Evolutionary conservation across 2,797 vertebrate species (phyloP).

Genomic region (Erpetoichthys calabaricus): DNA sequence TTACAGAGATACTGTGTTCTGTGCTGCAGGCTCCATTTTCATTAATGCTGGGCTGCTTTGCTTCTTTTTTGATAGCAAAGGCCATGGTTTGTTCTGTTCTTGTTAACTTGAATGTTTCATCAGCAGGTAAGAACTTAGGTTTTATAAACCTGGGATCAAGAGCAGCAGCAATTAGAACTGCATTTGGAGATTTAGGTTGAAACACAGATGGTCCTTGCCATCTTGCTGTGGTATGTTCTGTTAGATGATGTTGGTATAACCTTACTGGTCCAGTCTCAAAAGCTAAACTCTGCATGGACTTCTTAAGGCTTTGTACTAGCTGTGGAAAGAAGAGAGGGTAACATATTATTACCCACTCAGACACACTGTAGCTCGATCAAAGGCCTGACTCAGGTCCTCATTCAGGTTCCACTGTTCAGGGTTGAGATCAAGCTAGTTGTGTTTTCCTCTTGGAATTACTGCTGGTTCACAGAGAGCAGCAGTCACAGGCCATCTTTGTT

Average conservation of each 20-base stretch:
- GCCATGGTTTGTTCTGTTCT: no score
- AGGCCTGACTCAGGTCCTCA: no score
- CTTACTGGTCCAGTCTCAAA: conserved; percentile 16
- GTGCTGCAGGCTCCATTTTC: no score
- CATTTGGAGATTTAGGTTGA: conserved; percentile 16
- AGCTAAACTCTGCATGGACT: conserved; percentile 6
- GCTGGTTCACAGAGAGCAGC: no score
- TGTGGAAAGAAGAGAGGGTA: conserved; percentile 18
- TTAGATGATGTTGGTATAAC: conserved; percentile 10
- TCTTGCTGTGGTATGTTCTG: conserved; percentile 17
- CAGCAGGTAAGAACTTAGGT: no score
- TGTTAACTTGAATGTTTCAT: no score
- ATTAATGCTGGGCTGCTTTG: no score
- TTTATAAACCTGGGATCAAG: conserved; percentile 20
- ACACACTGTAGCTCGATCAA: conserved; percentile 18
- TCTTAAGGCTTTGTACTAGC: conserved; percentile 15
- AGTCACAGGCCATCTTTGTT: conserved; percentile 24
- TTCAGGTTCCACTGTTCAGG: conserved; percentile 22
- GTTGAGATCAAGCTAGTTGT: conserved; percentile 19
- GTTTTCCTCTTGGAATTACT: conserved; percentile 16
- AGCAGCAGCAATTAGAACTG: conserved; percentile 17
- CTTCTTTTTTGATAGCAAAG: no score
- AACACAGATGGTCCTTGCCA: conserved; percentile 8
- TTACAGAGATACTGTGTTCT: no score
- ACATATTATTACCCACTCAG: conserved; percentile 16